Percentiles rank a stretch among this genome's conserved stretches.
Conservation (phyloP, 2,113 vertebrate species). For the Megaceryle maxima region DNA sequence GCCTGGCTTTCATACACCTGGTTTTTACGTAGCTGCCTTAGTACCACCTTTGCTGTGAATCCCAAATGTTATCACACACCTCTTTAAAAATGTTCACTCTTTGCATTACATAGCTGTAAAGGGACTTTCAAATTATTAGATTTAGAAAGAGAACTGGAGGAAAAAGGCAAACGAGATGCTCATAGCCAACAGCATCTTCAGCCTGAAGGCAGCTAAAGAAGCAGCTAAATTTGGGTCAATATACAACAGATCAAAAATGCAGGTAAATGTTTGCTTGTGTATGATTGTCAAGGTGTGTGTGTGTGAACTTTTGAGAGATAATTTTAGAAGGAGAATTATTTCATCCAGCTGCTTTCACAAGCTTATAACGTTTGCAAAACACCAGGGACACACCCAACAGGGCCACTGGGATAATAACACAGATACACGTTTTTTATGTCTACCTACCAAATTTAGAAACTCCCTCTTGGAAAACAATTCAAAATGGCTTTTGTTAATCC, state of each 20-base stretch:
- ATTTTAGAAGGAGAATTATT: neutral
- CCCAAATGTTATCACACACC: neutral
- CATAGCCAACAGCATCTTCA: neutral
- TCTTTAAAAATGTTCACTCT: neutral
- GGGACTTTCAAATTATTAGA: neutral
- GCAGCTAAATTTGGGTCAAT: neutral
- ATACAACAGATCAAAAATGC: neutral
- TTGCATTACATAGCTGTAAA: neutral
- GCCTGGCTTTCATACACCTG: neutral
- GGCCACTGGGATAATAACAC: constrained; percentile 31
- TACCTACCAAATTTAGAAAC: constrained; percentile 28
- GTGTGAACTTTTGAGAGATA: neutral
- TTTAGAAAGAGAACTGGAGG: neutral
- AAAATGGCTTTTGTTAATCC: constrained; percentile 36
- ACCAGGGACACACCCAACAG: neutral
- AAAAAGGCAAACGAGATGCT: neutral
- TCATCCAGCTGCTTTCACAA: neutral
- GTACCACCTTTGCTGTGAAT: neutral
- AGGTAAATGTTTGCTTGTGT: neutral
- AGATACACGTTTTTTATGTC: neutral
- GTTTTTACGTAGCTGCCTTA: neutral
- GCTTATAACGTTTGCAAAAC: neutral
- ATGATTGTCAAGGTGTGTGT: neutral
- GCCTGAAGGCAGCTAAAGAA: neutral
- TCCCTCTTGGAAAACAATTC: constrained; percentile 25